A percentile compares a stretch with the other conserved stretches of the same genome.
phyloP scores from a whole-genome alignment of 2,113 vertebrate genomes.

The Pelodiscus sinensis region DNA sequence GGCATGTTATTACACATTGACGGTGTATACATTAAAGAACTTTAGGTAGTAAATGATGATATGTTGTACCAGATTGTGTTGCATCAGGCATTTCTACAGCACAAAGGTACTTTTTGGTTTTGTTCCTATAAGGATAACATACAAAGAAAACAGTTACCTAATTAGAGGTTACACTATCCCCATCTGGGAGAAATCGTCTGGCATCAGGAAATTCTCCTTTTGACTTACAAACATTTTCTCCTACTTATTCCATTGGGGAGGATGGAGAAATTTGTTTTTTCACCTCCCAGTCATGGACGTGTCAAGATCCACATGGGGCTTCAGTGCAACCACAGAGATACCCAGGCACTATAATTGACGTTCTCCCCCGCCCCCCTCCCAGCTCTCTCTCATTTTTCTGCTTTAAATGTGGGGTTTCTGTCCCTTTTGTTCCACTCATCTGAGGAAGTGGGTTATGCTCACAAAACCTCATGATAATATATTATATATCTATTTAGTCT shows the following conservation, averaged over 20 bases:
- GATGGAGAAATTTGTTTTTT: background rate
- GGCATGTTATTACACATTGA: background rate
- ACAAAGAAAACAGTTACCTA: slow-evolving; percentile 10
- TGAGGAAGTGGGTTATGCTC: too few relatives aligned
- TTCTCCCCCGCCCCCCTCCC: too few relatives aligned
- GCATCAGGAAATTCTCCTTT: background rate
- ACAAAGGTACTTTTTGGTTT: background rate
- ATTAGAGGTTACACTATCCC: background rate
- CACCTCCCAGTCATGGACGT: background rate
- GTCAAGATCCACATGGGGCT: background rate
- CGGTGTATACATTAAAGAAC: background rate
- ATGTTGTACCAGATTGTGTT: background rate
- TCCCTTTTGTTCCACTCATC: too few relatives aligned
- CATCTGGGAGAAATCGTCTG: background rate
- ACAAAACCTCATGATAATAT: too few relatives aligned
- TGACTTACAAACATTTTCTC: background rate
- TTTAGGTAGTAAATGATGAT: background rate
- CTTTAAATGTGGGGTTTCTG: too few relatives aligned
- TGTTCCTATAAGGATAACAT: slow-evolving; percentile 23
- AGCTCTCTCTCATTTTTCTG: too few relatives aligned
- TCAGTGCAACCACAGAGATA: background rate
- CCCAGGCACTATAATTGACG: too few relatives aligned
- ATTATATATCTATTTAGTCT: too few relatives aligned
- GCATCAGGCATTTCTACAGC: background rate
- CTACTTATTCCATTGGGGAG: background rate